Evolutionary conservation across 2,797 vertebrate species (phyloP).

Genomic region (Triplophysa yarkandensis): DNA sequence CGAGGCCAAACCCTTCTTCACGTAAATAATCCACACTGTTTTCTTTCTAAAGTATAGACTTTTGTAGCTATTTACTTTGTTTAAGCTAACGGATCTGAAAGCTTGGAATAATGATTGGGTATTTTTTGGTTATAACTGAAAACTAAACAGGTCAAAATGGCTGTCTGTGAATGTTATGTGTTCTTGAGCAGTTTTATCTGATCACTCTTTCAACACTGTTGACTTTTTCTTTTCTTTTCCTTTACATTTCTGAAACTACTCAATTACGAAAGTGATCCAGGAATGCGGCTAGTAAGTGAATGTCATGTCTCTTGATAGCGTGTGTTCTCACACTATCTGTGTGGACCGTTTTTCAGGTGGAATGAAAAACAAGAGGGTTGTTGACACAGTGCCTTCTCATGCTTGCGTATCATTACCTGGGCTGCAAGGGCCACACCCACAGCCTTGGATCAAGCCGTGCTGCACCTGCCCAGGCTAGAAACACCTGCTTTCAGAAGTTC

Average conservation of each 20-base stretch:
- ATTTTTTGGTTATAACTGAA: background rate
- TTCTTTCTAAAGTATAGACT: background rate
- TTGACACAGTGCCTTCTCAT: constrained; percentile 6
- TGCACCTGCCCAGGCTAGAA: constrained; percentile 47
- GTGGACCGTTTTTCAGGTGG: constrained; percentile 27
- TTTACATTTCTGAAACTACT: constrained; percentile 4
- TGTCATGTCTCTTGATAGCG: constrained; percentile 3
- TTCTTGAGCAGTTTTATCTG: background rate
- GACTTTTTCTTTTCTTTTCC: background rate
- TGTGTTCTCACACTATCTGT: constrained; percentile 30
- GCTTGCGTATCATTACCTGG: constrained; percentile 24
- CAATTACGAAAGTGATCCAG: background rate
- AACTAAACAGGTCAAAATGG: background rate
- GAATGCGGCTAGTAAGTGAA: constrained; percentile 10
- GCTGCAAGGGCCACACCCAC: constrained; percentile 5
- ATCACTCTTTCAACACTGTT: background rate
- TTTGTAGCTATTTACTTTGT: constrained; percentile 9
- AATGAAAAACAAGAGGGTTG: constrained; percentile 36
- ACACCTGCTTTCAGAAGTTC: constrained; percentile 23
- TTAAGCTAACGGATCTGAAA: constrained; percentile 13
- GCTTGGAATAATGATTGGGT: background rate
- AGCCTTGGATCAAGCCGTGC: constrained; percentile 7
- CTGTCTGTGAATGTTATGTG: background rate
- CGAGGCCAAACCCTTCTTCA: constrained; percentile 5
- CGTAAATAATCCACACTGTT: constrained; percentile 16